Evolutionary conservation across 2,797 vertebrate species (phyloP).

Genomic region (Eremophila alpestris): DNA sequence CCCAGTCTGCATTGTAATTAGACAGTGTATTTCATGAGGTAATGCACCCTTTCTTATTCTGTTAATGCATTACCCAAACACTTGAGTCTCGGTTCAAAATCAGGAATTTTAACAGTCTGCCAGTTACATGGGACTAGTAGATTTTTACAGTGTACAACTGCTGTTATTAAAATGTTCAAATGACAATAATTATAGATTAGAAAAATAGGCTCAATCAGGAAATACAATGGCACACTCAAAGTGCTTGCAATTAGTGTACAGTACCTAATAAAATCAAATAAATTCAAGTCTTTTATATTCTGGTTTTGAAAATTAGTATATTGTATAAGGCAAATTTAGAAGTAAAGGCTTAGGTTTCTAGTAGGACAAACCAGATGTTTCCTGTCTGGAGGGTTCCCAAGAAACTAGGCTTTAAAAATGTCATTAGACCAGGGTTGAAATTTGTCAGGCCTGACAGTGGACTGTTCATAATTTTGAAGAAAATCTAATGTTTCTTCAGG

Average conservation of each 20-base stretch:
- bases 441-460: not conserved
- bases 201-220: not conserved
- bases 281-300: not conserved
- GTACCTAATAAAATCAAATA: not conserved
- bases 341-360: not conserved
- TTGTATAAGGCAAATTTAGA: not conserved
- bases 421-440: constrained; percentile 16
- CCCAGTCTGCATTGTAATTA: not conserved
- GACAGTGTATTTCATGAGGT: not conserved
- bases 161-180: not conserved
- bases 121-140: not conserved
- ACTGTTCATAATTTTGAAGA: constrained; percentile 2
- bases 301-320: not conserved
- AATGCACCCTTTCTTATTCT: not conserved
- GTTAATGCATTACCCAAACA: not conserved
- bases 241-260: not conserved
- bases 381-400: constrained; percentile 15
- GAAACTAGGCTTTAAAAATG: constrained; percentile 32
- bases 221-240: not conserved
- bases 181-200: not conserved
- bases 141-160: not conserved
- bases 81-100: not conserved
- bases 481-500: not conserved
- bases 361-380: constrained; percentile 41
- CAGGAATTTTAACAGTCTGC: not conserved